phyloP scores from a whole-genome alignment of 2,888 invertebrate species.

The Scaptomyza caliginosa region DNA sequence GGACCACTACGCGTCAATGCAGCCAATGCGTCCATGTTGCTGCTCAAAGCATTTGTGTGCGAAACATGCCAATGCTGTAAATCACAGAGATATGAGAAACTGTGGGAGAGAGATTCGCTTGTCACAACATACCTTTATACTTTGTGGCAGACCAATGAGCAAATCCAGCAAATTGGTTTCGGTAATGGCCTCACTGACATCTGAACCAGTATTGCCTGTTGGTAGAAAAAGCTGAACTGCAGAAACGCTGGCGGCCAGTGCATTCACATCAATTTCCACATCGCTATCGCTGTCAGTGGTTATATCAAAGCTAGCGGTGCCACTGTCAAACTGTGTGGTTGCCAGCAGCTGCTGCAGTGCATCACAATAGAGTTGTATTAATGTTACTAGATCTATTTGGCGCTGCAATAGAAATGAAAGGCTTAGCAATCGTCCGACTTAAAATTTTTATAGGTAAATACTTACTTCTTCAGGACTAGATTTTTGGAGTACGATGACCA shows the following conservation, averaged over 20 bases:
- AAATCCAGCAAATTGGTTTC: conserved; percentile 84
- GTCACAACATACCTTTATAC: conserved; percentile 71
- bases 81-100: not conserved
- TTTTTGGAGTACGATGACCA: conserved; percentile 86
- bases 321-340: conserved; percentile 79
- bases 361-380: conserved; percentile 84
- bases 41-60: conserved; percentile 74
- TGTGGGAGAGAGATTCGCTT: not conserved
- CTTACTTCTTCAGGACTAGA: conserved; percentile 86
- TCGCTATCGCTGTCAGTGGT: conserved; percentile 75
- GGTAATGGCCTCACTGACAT: conserved; percentile 82
- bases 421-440: not conserved
- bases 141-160: conserved; percentile 81
- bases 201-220: conserved; percentile 57
- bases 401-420: conserved; percentile 81
- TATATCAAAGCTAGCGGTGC: conserved; percentile 77
- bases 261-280: conserved; percentile 80
- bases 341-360: conserved; percentile 81
- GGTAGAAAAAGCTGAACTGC: conserved; percentile 81
- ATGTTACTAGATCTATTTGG: conserved; percentile 86
- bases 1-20: conserved; percentile 75
- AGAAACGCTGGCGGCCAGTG: conserved; percentile 81
- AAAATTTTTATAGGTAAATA: conserved; percentile 1
- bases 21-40: conserved; percentile 78
- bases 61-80: conserved; percentile 80